These are phyloP conservation scores for Bombus picipes DNA, from an alignment of 1,140 invertebrate species.

Conservation along the genomic window DNA sequence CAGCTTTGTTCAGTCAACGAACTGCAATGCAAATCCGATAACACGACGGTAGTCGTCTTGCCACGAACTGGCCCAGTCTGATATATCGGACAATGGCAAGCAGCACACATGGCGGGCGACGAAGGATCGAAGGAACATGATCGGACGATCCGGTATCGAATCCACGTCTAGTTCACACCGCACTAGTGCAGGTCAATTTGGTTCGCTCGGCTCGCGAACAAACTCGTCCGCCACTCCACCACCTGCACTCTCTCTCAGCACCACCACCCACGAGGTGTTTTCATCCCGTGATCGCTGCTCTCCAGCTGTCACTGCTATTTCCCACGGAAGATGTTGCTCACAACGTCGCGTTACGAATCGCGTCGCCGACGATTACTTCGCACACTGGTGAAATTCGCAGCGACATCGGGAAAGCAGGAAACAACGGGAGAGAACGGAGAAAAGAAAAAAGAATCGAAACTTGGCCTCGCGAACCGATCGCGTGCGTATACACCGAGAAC, in stretches of 20 bases:
- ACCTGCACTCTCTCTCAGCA: conserved; percentile 41
- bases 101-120: not conserved
- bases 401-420: not conserved
- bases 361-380: not conserved
- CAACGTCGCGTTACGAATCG: too few species aligned
- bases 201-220: conserved; percentile 36
- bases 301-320: not conserved
- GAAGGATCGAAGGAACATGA: not conserved
- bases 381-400: not conserved
- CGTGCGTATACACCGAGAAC: not conserved
- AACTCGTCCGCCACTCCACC: conserved; percentile 49
- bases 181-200: conserved; percentile 6
- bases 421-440: not conserved
- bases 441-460: not conserved
- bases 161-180: conserved; percentile 26
- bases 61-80: not conserved
- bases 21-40: not conserved
- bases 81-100: too few species aligned
- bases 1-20: not conserved
- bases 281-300: conserved; percentile 1
- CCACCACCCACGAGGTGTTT: conserved; percentile 44
- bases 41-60: not conserved
- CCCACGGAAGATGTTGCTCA: not conserved
- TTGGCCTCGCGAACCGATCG: not conserved
- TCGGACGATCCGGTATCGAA: not conserved